Evolutionary conservation across 2,113 vertebrate species (phyloP), one percentile per base, ranked within the genome.

Genomic region (Platichthys stellatus): DNA sequence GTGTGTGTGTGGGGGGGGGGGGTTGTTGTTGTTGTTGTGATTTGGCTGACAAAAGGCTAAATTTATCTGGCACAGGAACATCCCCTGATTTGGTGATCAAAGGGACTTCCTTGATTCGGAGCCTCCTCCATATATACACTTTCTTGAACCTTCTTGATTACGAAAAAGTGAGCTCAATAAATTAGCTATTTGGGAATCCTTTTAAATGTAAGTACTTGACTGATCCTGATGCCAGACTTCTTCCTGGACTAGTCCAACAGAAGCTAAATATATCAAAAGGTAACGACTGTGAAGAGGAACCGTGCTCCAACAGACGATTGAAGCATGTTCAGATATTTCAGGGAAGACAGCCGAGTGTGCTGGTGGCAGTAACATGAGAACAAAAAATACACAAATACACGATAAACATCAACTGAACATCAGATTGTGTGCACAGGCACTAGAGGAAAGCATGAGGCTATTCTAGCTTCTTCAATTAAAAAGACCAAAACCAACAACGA

Each of bases 21-120:
- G 74, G 14, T 40, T 49, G 28, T 7, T 31, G 28, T 31, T 35
- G 73, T 31, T 57, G 51, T 43, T 40, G 62, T 40, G 58, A 76
- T 84, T 60, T 75, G 59, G 54, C 21, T 61, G 35, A 84, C 71
- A 78, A 89, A 85, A 61, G 69, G 45, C 76, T 80, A 71, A 81
- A 72, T 85, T 72, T 83, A 80, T 82, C 83, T 65, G 43, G 35
- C 47, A 60, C 49, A 65, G 62, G 68, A 82, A 69, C 62, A 21
- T 2, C 49, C 59, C 23, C 47, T 26, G 49, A 5, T 28, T 51
- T 17, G 5, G 61, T 31, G 4, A 51, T 68, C 10, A 6, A 38
- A 58, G 68, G n/a, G 4, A 31, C 2, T 23, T 15, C 4, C 54
- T 20, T 10, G 38, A 12, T 71, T 11, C 15, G 20, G 70, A 53